These are phyloP conservation scores for Drosophila ficusphila DNA, from an alignment of 1,140 invertebrate genomes.

Conservation along the genomic window DNA sequence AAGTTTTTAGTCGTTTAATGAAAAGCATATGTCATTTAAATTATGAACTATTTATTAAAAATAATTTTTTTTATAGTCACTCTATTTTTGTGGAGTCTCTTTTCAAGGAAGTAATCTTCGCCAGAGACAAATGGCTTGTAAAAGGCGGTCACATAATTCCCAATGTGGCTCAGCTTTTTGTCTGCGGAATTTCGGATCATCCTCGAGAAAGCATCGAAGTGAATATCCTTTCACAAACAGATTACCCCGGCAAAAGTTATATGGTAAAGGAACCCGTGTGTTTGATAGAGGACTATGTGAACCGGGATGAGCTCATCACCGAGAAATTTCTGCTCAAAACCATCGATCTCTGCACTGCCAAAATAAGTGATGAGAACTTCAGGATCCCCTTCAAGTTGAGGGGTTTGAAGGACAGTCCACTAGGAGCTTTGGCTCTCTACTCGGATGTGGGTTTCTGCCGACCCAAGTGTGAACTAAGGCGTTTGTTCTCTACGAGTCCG, in stretches of 20 bases:
- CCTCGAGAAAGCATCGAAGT: not conserved
- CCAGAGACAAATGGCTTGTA: conserved; percentile 46
- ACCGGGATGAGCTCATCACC: conserved; percentile 18
- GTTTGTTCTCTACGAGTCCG: conserved; percentile 44
- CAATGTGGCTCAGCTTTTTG: conserved; percentile 34
- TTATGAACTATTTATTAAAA: not conserved
- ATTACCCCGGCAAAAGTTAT: not conserved
- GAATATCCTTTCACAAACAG: not conserved
- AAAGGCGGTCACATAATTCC: conserved; percentile 48
- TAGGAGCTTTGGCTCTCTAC: conserved; percentile 20
- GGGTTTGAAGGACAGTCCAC: conserved; percentile 1
- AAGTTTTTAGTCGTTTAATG: too few relatives aligned
- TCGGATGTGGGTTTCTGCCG: conserved; percentile 24
- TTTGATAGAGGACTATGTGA: conserved; percentile 41
- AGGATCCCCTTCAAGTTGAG: conserved; percentile 1
- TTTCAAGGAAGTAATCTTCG: conserved; percentile 43
- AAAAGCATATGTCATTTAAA: not conserved
- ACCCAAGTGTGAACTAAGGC: not conserved
- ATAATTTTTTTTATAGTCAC: conserved; percentile 7
- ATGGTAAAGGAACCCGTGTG: not conserved
- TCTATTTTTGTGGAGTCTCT: conserved; percentile 52
- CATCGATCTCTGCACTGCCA: conserved; percentile 12
- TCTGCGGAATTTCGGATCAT: conserved; percentile 22
- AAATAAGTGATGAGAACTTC: conserved; percentile 4
- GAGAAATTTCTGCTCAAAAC: conserved; percentile 17